Evolutionary conservation across 2,797 vertebrate genomes (phyloP).

Genomic region (Kryptopterus vitreolus): DNA sequence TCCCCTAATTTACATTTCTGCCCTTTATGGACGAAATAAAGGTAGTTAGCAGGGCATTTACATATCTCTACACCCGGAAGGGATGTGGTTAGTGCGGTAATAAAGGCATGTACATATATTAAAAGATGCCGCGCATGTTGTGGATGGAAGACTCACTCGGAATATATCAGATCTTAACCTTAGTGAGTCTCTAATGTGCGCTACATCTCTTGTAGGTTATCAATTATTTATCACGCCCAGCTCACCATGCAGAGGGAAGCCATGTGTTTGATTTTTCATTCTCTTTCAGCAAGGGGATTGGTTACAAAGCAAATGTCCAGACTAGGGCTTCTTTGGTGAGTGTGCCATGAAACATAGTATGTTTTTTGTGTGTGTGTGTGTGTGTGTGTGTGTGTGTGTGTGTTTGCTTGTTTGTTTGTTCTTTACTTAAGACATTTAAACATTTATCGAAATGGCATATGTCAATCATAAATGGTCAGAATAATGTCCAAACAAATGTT

Average conservation of each 20-base stretch:
- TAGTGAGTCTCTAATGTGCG: conserved; percentile 66
- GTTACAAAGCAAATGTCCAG: conserved; percentile 32
- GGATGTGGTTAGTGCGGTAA: neutral
- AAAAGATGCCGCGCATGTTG: neutral
- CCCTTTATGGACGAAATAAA: neutral
- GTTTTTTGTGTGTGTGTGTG: neutral
- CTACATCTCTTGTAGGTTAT: conserved; percentile 72
- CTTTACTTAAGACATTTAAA: neutral
- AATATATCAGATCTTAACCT: conserved; percentile 55
- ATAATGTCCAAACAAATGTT: neutral
- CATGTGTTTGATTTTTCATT: conserved; percentile 75
- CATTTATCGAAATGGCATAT: too few species aligned
- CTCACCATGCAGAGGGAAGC: conserved; percentile 63
- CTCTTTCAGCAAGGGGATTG: conserved; percentile 70
- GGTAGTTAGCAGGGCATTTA: neutral
- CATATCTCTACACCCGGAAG: neutral
- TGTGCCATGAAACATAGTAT: neutral
- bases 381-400: neutral
- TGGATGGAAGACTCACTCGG: conserved; percentile 5
- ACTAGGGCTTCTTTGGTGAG: neutral
- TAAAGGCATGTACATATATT: neutral
- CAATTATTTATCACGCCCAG: conserved; percentile 73
- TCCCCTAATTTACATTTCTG: neutral
- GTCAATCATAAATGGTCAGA: too few species aligned
- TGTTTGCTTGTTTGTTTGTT: too few species aligned